Base-by-base conservation (phyloP, 2,113 vertebrate genomes). In the Mustelus asterias region DNA sequence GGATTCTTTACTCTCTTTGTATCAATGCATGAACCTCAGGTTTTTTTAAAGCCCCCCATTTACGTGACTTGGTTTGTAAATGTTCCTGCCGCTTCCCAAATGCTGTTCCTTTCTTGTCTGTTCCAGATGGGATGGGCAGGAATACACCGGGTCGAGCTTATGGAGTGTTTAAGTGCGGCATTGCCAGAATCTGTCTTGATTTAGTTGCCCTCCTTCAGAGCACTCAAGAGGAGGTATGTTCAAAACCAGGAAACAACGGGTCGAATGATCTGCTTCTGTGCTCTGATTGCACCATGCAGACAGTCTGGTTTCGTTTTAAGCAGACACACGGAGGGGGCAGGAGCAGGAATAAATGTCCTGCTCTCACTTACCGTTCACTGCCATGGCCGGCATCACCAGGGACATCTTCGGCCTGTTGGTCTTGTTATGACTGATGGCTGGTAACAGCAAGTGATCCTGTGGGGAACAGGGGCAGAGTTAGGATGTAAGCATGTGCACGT, bases 381-480 rank as follows among this genome's bases (percentile, higher is more conserved):
- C 98, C 98, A 99, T 98, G 97, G 98, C 98, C 0, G 98, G 98
- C 98, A 99, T 99, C 97, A 99, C 98, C 96, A 99, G 97, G 29
- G 98, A 99, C 98, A 99, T 99, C 96, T 99, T 99, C 26, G 98
- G 98, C 2, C 98, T 97, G 26, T 98, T 98, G 8, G 98, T 99
- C 96, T 99, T 99, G 72, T 99, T 99, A 97, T 99, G 98, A 97
- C 98, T 98, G 98, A 98, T 99, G 96, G 98, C 98, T 0, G 98
- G 98, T 8, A 99, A 97, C 96, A 99, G 96, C 95, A 99, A 96
- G 96, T 99, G 98, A 96, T 99, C 98, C 98, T 99, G 95, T 10
- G 41, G 80, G 16, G 95, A 96, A 26, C 54, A 96, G 58, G 48
- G 93, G 29, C 6, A 83, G 48, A 69, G 44, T 48, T 4, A 78